Base-by-base conservation (phyloP, 2,113 vertebrate species). In the Ciconia boyciana region DNA sequence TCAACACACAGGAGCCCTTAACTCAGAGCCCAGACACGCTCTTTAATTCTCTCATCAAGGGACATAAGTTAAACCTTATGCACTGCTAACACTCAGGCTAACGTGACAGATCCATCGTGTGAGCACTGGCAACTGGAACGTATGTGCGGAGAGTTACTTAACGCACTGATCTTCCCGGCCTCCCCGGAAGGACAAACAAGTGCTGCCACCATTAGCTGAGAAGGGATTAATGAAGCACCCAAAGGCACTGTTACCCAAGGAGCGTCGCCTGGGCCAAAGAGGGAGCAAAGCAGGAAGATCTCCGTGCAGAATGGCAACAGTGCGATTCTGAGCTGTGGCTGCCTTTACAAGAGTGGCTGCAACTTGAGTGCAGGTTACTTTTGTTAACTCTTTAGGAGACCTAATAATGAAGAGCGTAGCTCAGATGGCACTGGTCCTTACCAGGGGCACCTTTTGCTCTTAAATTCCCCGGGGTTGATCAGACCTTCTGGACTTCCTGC, bases 1-100 rank as follows among this genome's bases (percentile, higher is more conserved):
- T 94, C 94, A 93, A 83, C 88, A 81, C 85, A 70, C 46, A 66
- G 79, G 58, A 89, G 94, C 79, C 88, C 83, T 94, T 96, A 90
- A 93, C 86, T 70, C 68, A 14, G 75, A 77, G 88, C 76, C 75
- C 90, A 92, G 96, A 89, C 79, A 34, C 5, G 71, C 68, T 94
- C 92, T 86, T 94, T 90, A 93, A 92, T 92, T 95, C 79, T 77
- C 78, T 44, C 90, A 81, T 75, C 51, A 87, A 94, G 85, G 83
- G 94, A 83, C 43, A 4, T 10, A 55, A 94, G 75, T 83, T 66
- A 74, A 92, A 81, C 75, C 90, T 49, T n/a, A 7, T 5, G 5
- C 51, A 10, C 72, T 62, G 86, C 68, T 32, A 79, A 79, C 66
- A 10, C 84, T 83, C 2, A 13, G 52, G 58, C 84, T 93, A 85